Conservation (phyloP, 2,113 vertebrate species). For the Salvator merianae region DNA sequence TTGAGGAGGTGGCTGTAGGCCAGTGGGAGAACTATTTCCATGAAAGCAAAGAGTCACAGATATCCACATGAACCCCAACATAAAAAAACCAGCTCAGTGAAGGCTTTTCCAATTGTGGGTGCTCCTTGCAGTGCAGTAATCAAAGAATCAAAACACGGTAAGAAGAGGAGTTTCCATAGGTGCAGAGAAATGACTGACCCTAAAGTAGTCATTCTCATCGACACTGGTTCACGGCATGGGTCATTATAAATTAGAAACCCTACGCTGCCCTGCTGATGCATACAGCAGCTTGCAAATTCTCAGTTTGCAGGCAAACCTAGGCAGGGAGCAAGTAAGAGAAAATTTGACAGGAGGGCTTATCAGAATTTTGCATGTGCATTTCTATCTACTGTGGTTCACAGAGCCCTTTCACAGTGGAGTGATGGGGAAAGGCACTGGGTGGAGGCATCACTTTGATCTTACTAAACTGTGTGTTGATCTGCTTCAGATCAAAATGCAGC, state of each 20-base stretch:
- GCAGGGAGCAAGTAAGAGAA: neutral
- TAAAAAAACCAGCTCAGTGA: no score
- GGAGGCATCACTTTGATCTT: no score
- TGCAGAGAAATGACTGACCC: neutral
- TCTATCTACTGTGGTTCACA: neutral
- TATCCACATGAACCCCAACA: no score
- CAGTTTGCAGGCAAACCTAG: neutral
- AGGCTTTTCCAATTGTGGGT: neutral
- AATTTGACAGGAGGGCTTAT: neutral
- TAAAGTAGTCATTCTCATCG: no score
- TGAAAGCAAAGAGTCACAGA: no score
- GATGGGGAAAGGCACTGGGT: no score
- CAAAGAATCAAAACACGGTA: neutral
- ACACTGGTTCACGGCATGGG: neutral
- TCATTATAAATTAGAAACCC: neutral
- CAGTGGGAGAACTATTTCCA: no score
- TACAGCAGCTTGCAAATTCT: neutral
- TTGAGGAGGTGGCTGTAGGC: no score
- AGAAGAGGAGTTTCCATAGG: neutral
- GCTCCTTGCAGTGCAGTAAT: neutral
- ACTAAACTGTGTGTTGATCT: no score
- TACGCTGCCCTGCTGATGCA: neutral
- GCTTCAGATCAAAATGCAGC: no score
- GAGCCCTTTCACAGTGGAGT: no score
- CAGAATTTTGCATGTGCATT: neutral